A percentile compares a stretch with the other conserved stretches of the same genome.
Evolutionary conservation across 2,888 invertebrate genomes (phyloP).

Genomic region (Spilosoma lubricipeda): DNA sequence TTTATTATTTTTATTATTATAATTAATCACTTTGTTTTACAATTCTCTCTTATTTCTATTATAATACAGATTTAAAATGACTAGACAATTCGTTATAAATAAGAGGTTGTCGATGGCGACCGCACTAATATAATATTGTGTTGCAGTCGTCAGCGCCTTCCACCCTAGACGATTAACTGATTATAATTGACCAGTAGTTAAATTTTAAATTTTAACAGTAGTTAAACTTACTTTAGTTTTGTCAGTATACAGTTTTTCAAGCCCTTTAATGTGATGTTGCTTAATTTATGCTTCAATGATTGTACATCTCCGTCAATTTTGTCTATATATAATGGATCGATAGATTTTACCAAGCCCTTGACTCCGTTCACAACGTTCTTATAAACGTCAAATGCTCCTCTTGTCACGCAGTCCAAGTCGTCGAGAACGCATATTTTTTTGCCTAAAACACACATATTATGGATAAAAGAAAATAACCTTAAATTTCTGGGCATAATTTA

Average conservation of each 20-base stretch:
- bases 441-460: not conserved
- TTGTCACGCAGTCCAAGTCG: not conserved
- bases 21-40: too few species aligned
- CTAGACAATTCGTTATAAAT: too few species aligned
- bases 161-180: too few species aligned
- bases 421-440: constrained; percentile 4
- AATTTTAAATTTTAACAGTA: too few species aligned
- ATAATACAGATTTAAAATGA: too few species aligned
- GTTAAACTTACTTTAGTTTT: not conserved
- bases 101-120: too few species aligned
- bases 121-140: too few species aligned
- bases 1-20: too few species aligned
- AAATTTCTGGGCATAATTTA: not conserved
- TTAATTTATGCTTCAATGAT: not conserved
- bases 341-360: not conserved
- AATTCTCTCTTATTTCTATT: too few species aligned
- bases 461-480: not conserved
- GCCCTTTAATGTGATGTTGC: not conserved
- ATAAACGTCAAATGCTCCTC: not conserved
- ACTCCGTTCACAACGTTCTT: not conserved
- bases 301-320: not conserved
- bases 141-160: too few species aligned
- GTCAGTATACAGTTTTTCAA: not conserved
- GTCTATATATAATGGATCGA: not conserved
- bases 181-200: too few species aligned